Percentiles rank a stretch among this genome's conserved stretches.
phyloP scores from a whole-genome alignment of 2,888 invertebrate species.

The Zygaena filipendulae region DNA sequence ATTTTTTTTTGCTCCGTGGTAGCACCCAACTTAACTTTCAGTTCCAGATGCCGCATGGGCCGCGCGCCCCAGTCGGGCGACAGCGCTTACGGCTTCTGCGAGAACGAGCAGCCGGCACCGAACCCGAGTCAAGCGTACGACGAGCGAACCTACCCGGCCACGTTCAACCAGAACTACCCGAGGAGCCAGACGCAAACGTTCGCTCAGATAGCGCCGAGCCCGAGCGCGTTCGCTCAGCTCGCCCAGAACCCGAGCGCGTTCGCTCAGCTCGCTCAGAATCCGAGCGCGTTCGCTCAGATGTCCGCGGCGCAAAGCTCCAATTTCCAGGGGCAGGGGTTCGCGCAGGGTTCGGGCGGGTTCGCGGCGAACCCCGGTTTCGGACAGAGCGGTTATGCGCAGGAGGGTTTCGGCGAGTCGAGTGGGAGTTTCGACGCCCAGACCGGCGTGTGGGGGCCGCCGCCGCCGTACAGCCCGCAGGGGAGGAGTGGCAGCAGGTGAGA shows the following conservation, averaged over 20 bases:
- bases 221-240: slow-evolving; percentile 9
- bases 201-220: slow-evolving; percentile 8
- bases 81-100: slow-evolving; percentile 84
- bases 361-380: slow-evolving; percentile 18
- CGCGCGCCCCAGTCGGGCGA: slow-evolving; percentile 76
- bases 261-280: slow-evolving; percentile 17
- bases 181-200: slow-evolving; percentile 15
- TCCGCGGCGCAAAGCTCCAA: slow-evolving; percentile 17
- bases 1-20: too few species aligned
- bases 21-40: too few species aligned
- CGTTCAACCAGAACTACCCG: slow-evolving; percentile 20
- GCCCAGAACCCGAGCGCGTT: slow-evolving; percentile 12
- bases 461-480: slow-evolving; percentile 87
- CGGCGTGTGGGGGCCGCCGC: slow-evolving; percentile 87
- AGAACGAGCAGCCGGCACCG: slow-evolving; percentile 34
- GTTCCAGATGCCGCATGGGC: slow-evolving; percentile 71
- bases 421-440: slow-evolving; percentile 67
- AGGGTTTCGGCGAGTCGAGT: slow-evolving; percentile 66
- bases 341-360: slow-evolving; percentile 22
- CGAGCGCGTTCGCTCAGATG: slow-evolving; percentile 22
- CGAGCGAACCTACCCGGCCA: slow-evolving; percentile 30
- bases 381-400: slow-evolving; percentile 36
- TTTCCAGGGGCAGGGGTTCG: slow-evolving; percentile 12
- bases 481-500: slow-evolving; percentile 40
- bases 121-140: slow-evolving; percentile 28